phyloP scores from a whole-genome alignment of 2,113 vertebrate species.

The rabbit (Oryctolagus cuniculus) region mOryCun1.1 NC_091435.1:118869001-118869500 shows the following conservation, averaged over 20 bases:
- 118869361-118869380: background rate
- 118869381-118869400: background rate
- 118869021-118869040: background rate
- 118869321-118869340: background rate
- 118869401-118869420: background rate
- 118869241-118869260: background rate
- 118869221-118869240: background rate
- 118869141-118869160: conserved; percentile 4
- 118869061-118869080: background rate
- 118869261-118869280: background rate
- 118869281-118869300: background rate
- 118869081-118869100: background rate
- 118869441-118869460: background rate
- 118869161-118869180: background rate
- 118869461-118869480: background rate
- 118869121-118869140: background rate
- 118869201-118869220: background rate
- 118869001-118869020: background rate
- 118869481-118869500: background rate
- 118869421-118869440: background rate
- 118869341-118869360: background rate
- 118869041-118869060: background rate
- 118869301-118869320: background rate
- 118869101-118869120: background rate
- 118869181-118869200: background rate